Base-by-base conservation (phyloP, 23 tunicate species). In the Botrylloides violaceus region DNA sequence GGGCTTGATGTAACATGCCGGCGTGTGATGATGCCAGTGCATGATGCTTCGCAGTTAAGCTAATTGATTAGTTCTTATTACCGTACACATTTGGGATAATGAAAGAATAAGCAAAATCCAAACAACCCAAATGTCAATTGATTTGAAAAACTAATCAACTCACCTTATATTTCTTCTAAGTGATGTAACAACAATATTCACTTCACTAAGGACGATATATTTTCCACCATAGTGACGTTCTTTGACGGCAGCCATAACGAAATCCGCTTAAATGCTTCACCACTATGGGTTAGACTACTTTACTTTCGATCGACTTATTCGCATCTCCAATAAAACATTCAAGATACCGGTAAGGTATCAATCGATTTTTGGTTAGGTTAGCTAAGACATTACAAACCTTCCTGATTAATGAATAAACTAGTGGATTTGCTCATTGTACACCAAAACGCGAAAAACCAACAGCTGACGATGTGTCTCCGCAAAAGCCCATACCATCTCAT, bases 151-250 rank as follows among this genome's bases (percentile, higher is more conserved):
- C n/a, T n/a, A 48, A 19, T 29, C 49, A 23, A 61, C 78, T 49
- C 34, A 87, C 91, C 94, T 75, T 30, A 82, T 60, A 72, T 87
- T 81, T 61, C 92, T 76, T 20, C 91, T 79, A 27, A 95, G 53
- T 20, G 99, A 95, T 66, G 86, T 87, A 32, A 84, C 88, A 49
- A 95, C 99, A 32, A 87, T 95, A 61, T 87, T 95, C 24, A 87
- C 95, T 65, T 95, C 99, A 7, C 96, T 88, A 23, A 95, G 61
- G 4, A 95, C 85, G 35, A 95, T 95, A 66, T 82, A 95, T 79
- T 95, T 95, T 56, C 92, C 95, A 2, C 92, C 50, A 35, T 28
- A 29, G 18, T 36, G 66, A 26, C 81, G 50, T 2, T 37, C 56
- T 39, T 2, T 68, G 30, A 43, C 18, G 29, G 26, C 74, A 43